Evolutionary conservation across 2,888 invertebrate genomes (phyloP), one percentile per base, ranked within the genome.

Genomic region (Blera fallax): DNA sequence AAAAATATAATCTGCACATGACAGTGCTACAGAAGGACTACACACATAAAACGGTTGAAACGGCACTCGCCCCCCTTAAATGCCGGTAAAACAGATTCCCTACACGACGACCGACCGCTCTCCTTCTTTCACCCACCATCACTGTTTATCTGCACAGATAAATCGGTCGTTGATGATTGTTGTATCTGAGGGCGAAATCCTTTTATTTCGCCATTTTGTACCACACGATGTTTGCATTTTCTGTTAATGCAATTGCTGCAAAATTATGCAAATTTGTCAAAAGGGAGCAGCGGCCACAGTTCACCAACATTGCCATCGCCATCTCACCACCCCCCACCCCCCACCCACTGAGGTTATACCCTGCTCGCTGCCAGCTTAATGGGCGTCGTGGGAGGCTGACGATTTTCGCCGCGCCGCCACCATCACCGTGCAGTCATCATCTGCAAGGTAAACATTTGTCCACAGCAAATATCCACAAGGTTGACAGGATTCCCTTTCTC

Each of bases 191-290:
- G 72, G 77, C 43, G 67, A 81, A 85, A 85, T 77, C 81, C 76
- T 85, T 85, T 85, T 73, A 81, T 81, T 85, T 81, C 56, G 64
- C 76, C 81, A 67, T 85, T 85, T 81, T 81, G 81, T 85, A 77
- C 65, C 81, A 62, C 67, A 85, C 80, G 81, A 81, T 85, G 85
- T 85, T 85, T 85, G 85, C 85, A 85, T 85, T 85, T 85, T 77
- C 85, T 81, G 85, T 85, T 85, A 85, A 85, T 85, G 85, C 85
- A 85, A 85, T 85, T 85, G 85, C 85, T 85, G 80, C 72, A 85
- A 85, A 85, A 85, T 85, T 85, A 85, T 85, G 85, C 85, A 85
- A 85, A 85, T 85, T 85, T 77, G 67, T 77, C 76, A 72, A 72
- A 72, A 76, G 81, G 54, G 45, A 81, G 52, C 58, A 65, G 16